Evolutionary conservation across 2,113 vertebrate species (phyloP).

Genomic region (Gambusia affinis): DNA sequence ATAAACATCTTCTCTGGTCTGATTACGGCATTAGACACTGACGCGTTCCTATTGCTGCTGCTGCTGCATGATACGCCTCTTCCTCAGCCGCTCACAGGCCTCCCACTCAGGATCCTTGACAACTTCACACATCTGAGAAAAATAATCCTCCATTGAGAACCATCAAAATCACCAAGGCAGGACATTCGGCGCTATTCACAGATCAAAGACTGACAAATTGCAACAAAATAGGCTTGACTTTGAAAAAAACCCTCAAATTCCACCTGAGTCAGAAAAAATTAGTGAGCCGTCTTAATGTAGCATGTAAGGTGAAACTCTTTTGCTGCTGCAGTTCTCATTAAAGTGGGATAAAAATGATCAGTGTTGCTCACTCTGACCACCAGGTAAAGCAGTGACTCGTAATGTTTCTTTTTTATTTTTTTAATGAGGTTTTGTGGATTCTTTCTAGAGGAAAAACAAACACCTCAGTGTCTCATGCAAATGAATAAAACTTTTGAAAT

Average conservation of each 20-base stretch:
- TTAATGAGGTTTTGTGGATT: neutral
- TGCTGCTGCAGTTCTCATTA: conserved; percentile 16
- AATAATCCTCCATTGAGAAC: conserved; percentile 31
- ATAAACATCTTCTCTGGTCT: conserved; percentile 56
- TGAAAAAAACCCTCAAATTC: conserved; percentile 26
- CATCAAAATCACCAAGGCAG: conserved; percentile 17
- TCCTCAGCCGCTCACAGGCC: conserved; percentile 24
- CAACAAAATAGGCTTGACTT: conserved; percentile 30
- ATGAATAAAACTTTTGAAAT: neutral
- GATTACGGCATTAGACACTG: conserved; percentile 61
- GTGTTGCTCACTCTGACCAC: neutral
- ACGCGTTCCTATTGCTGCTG: conserved; percentile 32
- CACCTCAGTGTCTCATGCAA: neutral
- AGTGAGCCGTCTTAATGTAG: conserved; percentile 6
- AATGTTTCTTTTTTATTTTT: neutral
- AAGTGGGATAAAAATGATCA: neutral
- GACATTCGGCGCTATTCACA: conserved; percentile 37
- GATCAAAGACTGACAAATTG: conserved; percentile 39
- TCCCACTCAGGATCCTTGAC: conserved; percentile 36
- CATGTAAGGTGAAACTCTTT: conserved; percentile 17
- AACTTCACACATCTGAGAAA: conserved; percentile 34
- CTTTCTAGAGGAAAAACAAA: neutral
- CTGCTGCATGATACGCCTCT: conserved; percentile 16
- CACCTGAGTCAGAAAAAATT: conserved; percentile 28
- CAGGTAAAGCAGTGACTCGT: neutral